These are phyloP conservation scores for Procambarus clarkii DNA, from an alignment of 1,140 invertebrate species.

Conservation along the genomic window DNA sequence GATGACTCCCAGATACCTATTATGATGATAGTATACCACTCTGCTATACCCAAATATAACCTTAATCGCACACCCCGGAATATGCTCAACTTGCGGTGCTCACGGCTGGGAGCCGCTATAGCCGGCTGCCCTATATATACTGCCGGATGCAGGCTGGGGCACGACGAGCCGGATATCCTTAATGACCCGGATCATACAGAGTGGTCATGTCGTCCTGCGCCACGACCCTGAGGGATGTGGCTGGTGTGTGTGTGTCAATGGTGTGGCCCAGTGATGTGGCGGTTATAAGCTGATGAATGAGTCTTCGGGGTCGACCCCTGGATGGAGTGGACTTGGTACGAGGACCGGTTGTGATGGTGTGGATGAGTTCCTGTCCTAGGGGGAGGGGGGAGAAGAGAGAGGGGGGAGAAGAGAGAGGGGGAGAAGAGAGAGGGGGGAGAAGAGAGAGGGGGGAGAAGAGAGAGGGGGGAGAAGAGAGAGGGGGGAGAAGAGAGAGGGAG, in stretches of 20 bases:
- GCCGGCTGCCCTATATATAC: too few species aligned
- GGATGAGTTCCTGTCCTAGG: not conserved
- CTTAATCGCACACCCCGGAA: too few species aligned
- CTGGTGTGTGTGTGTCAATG: not conserved
- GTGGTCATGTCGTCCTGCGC: constrained; percentile 8
- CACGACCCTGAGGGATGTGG: not conserved
- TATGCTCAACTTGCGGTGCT: too few species aligned
- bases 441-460: not conserved
- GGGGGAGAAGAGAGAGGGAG: not conserved
- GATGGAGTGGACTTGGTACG: too few species aligned
- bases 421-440: not conserved
- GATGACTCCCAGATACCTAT: too few species aligned
- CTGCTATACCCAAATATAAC: too few species aligned
- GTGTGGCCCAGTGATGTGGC: not conserved
- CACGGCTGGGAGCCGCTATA: too few species aligned
- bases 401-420: not conserved
- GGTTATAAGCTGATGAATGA: too few species aligned
- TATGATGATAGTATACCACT: too few species aligned
- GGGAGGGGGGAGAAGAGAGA: not conserved
- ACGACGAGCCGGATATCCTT: constrained; percentile 32
- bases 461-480: not conserved
- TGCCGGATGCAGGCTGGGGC: too few species aligned
- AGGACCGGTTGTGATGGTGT: not conserved
- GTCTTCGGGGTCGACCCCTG: too few species aligned
- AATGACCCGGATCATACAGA: constrained; percentile 20